Evolutionary conservation across 2,797 vertebrate species (phyloP), one percentile per base, ranked within the genome.

Genomic region (Epinephelus awoara): DNA sequence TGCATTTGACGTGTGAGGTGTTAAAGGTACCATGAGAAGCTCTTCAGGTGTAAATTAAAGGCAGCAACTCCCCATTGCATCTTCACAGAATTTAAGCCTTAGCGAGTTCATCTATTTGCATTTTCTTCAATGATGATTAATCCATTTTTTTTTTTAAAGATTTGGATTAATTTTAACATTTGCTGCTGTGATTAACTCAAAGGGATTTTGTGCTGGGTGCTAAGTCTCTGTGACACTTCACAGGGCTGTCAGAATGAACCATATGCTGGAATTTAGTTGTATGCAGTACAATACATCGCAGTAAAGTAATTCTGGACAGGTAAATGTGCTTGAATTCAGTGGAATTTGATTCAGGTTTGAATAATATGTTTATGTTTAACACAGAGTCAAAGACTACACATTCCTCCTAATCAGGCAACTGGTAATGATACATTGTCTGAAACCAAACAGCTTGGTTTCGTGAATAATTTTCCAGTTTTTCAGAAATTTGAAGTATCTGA

Each of bases 141-240:
- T 79, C 40, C 18, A 5, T 23, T 57, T 72, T 42, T 34, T 4
- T 38, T n/a, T 2, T 27, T n/a, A 2, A 18, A 47, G 15, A 10
- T 82, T 72, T 72, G 66, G 63, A 81, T 85, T 78, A 49, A 80
- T 75, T 79, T 70, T 15, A 56, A 71, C 66, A 71, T 54, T 74
- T 66, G 9, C 69, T 50, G 56, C 68, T 65, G 55, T 34, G 15
- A 56, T 78, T 67, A 82, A 79, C 63, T 63, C 44, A 12, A 10
- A 46, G 23, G 66, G 66, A 69, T 87, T 85, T 85, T 54, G 58
- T 68, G 38, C 56, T 25, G 21, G 15, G 61, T 46, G 59, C 57
- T 47, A 68, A 80, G n/a, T 79, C 70, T 79, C 55, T 49, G 64
- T 65, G 77, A 51, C 1, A 56, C 23, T 50, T 50, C 50, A 64